Evolutionary conservation across 1,140 invertebrate species (phyloP), one percentile per base, ranked within the genome.

Genomic region (Anoplophora glabripennis): DNA sequence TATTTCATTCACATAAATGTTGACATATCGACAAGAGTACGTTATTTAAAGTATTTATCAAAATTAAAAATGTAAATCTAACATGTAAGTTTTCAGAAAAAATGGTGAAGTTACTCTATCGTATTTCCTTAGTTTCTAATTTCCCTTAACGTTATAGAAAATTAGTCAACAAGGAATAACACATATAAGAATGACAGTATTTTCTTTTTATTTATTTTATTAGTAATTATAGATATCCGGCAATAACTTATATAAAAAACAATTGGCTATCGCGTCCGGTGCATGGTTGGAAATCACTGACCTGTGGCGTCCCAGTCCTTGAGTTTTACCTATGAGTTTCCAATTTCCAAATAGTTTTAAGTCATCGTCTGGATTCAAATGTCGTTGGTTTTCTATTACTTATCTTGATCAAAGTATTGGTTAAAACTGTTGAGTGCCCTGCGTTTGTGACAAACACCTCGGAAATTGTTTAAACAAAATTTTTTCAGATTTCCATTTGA

Each of bases 401-500:
- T 7, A 37, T 37, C n/a, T 37, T n/a, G 7, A 8, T 37, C 36
- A 37, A 7, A 7, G 7, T 37, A n/a, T 8, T 37, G 36, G n/a
- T 8, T 8, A 8, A n/a, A n/a, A 37, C 36, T 8, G 7, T 8
- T n/a, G n/a, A 37, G 36, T 8, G 36, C 36, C 7, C 7, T n/a
- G 7, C 7, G 36, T 37, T 37, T n/a, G n/a, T 37, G 7, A 37
- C n/a, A 37, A 8, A 37, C 7, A 37, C n/a, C 7, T 37, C 7
- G 7, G 15, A 11, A 8, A 44, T n/a, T 14, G 7, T 14, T 11
- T 14, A 44, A 8, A n/a, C 18, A 47, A 21, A 18, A 21, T 10
- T 45, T n/a, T 58, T 65, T 11, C 64, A 83, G 85, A 36, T 86
- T 81, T 71, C 82, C 86, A 10, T 88, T 89, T 71, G 86, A 89